Evolutionary conservation across 2,113 vertebrate species (phyloP).

Genomic region (Thalassoma bifasciatum): DNA sequence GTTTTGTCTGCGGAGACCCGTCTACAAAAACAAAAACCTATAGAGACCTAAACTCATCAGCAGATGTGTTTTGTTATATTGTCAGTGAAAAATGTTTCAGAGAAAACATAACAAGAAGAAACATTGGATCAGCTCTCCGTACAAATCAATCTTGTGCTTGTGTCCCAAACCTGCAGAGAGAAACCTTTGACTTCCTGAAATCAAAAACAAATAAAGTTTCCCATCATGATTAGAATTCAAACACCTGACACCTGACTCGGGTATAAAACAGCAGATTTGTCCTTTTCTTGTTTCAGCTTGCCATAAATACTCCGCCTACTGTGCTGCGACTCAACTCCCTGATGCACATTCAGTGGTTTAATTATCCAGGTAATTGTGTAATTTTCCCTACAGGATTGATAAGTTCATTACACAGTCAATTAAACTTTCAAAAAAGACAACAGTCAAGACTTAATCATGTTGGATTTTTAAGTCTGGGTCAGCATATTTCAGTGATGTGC

Average conservation of each 20-base stretch:
- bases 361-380: not conserved
- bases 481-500: not conserved
- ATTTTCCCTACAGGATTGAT: not conserved
- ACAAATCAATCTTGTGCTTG: constrained; percentile 3
- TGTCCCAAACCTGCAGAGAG: constrained; percentile 16
- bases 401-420: not conserved
- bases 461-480: not conserved
- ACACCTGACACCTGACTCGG: not conserved
- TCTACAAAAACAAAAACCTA: not conserved
- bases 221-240: constrained; percentile 9
- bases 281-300: not conserved
- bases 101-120: not conserved
- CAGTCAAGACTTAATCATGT: not conserved
- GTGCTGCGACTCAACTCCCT: not conserved
- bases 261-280: not conserved
- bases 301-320: not conserved
- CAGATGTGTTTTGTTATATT: not conserved
- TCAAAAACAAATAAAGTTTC: constrained; percentile 38
- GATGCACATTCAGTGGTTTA: not conserved
- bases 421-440: constrained; percentile 4
- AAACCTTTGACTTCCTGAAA: constrained; percentile 30
- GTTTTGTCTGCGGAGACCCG: too few relatives aligned
- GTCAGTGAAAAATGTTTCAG: not conserved
- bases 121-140: not conserved
- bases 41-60: not conserved